These are phyloP conservation scores for Hydrophis major DNA, from an alignment of 2,797 vertebrate species.

Conservation along the genomic window DNA sequence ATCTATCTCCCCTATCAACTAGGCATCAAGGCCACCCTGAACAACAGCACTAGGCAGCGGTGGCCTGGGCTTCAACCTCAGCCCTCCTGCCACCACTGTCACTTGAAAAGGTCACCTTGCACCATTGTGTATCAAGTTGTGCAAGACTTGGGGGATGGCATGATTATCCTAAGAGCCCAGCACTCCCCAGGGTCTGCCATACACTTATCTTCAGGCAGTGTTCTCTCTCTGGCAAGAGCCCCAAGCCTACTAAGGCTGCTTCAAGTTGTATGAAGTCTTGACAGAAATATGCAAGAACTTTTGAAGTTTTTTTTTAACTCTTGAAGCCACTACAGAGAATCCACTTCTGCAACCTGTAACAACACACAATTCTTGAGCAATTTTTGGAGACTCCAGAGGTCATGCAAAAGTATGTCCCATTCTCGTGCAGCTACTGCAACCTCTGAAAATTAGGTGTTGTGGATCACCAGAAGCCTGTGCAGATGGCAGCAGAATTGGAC, in stretches of 20 bases:
- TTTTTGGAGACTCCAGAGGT: background rate
- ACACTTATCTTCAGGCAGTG: background rate
- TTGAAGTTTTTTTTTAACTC: background rate
- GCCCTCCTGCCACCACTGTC: background rate
- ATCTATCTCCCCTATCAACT: background rate
- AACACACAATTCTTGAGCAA: background rate
- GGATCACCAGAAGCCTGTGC: too few species aligned
- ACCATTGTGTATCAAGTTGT: background rate
- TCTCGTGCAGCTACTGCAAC: background rate
- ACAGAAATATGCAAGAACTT: too few species aligned
- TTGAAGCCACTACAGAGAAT: background rate
- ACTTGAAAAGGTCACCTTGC: background rate
- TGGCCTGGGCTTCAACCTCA: background rate
- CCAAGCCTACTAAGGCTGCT: background rate
- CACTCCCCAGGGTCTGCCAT: background rate
- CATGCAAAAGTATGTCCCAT: background rate
- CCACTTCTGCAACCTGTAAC: background rate
- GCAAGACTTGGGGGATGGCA: background rate
- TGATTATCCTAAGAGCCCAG: background rate
- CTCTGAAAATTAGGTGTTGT: background rate
- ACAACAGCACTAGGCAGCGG: background rate
- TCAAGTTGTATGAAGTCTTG: background rate
- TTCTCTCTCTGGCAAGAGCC: background rate
- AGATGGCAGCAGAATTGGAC: too few species aligned
- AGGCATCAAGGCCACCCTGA: background rate